Percentiles rank a stretch among this genome's conserved stretches.
Evolutionary conservation across 2,888 invertebrate genomes (phyloP).

Genomic region (Volucella zonaria): DNA sequence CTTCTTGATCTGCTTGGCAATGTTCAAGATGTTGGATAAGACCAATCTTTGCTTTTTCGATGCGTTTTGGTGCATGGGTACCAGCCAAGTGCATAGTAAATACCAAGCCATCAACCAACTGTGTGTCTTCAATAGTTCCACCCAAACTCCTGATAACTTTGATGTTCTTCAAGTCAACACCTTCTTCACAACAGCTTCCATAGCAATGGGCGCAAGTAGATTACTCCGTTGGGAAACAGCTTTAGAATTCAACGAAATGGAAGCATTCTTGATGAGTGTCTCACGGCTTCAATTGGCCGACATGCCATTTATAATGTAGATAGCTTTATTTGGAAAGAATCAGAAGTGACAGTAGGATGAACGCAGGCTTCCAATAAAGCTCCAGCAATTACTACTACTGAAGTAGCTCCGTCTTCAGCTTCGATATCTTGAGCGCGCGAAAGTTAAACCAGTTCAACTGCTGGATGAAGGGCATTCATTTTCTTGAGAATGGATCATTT

Average conservation of each 20-base stretch:
- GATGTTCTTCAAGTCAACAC: conserved; percentile 96
- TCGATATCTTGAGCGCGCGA: conserved; percentile 95
- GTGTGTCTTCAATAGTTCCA: conserved; percentile 98
- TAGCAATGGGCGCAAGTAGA: conserved; percentile 97
- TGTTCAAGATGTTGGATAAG: conserved; percentile 98
- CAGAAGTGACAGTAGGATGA: conserved; percentile 98
- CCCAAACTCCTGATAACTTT: conserved; percentile 98
- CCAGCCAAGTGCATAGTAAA: conserved; percentile 95
- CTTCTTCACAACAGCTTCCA: conserved; percentile 94
- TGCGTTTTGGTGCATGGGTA: conserved; percentile 94
- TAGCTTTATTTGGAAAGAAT: conserved; percentile 96
- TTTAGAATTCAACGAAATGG: conserved; percentile 98
- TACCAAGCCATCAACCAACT: conserved; percentile 96
- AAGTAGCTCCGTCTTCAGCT: conserved; percentile 89
- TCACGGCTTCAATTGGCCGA: conserved; percentile 95
- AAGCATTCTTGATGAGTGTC: conserved; percentile 95
- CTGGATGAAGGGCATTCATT: conserved; percentile 99
- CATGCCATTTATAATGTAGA: conserved; percentile 93
- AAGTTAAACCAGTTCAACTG: conserved; percentile 98
- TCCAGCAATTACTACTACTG: conserved; percentile 98
- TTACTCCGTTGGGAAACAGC: conserved; percentile 99
- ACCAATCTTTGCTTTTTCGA: conserved; percentile 99
- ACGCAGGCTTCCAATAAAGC: conserved; percentile 96
- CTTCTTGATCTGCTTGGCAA: conserved; percentile 99
- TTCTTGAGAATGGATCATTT: conserved; percentile 99